Conservation (phyloP, 2,113 vertebrate species). For the Anoura caudifer region DNA sequence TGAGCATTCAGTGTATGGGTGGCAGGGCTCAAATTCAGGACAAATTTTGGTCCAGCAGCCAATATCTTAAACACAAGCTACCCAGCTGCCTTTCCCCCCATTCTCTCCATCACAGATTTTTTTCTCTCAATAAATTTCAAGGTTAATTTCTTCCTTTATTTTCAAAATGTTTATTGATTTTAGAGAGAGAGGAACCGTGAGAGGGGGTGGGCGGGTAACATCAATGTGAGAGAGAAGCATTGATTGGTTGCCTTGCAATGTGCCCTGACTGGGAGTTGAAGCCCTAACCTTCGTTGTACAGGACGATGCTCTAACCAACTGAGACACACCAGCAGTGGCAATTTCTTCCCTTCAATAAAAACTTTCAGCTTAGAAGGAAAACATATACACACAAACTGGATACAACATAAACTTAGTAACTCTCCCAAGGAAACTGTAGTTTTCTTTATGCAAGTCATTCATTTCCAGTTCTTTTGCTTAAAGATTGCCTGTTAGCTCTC, state of each 20-base stretch:
- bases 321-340: too few species aligned
- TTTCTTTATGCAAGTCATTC: not conserved
- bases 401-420: not conserved
- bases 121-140: not conserved
- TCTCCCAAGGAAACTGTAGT: not conserved
- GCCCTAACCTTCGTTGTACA: too few species aligned
- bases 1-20: not conserved
- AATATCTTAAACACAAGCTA: not conserved
- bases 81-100: not conserved
- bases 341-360: not conserved
- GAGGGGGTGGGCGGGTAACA: too few species aligned
- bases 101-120: not conserved
- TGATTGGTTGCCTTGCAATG: too few species aligned
- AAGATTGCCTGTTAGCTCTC: conserved; percentile 37
- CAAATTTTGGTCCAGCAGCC: not conserved
- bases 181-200: too few species aligned
- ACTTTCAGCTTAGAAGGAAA: not conserved
- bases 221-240: too few species aligned
- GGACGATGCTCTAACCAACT: too few species aligned
- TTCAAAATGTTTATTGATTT: too few species aligned
- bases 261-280: too few species aligned
- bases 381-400: not conserved
- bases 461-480: conserved; percentile 64
- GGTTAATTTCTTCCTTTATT: not conserved
- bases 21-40: not conserved